Evolutionary conservation across 2,113 vertebrate genomes (phyloP), one percentile per base, ranked within the genome.

Genomic region (Channa maculata): DNA sequence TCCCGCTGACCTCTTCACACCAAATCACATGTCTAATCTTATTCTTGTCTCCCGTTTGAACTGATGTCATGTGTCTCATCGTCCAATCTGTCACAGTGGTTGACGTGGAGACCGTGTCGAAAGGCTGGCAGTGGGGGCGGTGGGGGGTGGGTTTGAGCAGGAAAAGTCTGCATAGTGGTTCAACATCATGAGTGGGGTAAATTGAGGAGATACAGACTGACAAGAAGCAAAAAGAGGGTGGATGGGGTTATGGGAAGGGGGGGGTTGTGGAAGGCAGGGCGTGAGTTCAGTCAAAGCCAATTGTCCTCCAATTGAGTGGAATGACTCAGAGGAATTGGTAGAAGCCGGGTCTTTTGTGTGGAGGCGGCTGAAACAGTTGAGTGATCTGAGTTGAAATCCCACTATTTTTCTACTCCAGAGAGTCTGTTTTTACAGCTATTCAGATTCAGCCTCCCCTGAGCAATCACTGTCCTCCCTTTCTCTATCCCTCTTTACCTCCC

Each of bases 21-120:
- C 69, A 72, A 79, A 83, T 93, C 94, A 92, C 90, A 92, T 85
- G 91, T 92, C 90, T 85, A 79, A 90, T 91, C 88, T 88, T 62
- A 89, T 91, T 91, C 77, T 79, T 86, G 84, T 92, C 92, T 91
- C 77, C 75, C 46, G 12, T 86, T 90, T 91, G 89, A 92, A 89
- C 87, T 77, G 71, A 83, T 88, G 90, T 91, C 93, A 92, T 88
- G 85, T 89, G 89, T 84, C 84, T 92, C 86, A 78, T 90, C 80
- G 36, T 75, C 77, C 84, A 82, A 86, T 90, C 91, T 86, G 92
- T 92, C 90, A 91, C 88, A 88, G 69, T 73, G 83, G 82, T 82
- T 80, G 82, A 86, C 14, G 60, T 71, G 77, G 83, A 84, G 67
- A 82, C 82, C 62, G 48, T 80, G 80, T 65, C 62, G 5, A 87